Evolutionary conservation across 1,140 invertebrate species (phyloP).

Genomic region (Diorhabda elongata): DNA sequence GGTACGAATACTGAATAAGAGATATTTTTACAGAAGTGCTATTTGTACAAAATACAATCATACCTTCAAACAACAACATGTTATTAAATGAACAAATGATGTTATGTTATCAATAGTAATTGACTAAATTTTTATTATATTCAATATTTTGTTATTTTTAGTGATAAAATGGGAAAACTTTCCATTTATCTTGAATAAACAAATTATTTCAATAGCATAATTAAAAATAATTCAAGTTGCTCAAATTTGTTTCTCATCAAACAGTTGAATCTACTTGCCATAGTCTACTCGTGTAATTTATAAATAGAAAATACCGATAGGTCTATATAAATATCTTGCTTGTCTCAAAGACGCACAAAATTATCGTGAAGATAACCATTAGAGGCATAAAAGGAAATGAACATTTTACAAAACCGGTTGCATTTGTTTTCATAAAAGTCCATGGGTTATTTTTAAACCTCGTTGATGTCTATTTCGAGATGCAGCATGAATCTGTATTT

Average conservation of each 20-base stretch:
- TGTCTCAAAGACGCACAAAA: neutral
- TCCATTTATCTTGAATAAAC: too few species aligned
- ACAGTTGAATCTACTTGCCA: neutral
- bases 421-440: neutral
- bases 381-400: neutral
- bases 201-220: too few species aligned
- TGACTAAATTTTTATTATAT: too few species aligned
- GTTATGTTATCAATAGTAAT: too few species aligned
- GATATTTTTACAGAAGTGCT: too few species aligned
- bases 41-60: too few species aligned
- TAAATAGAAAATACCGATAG: neutral
- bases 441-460: conserved; percentile 1
- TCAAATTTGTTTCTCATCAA: neutral
- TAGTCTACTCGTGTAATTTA: neutral
- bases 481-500: neutral
- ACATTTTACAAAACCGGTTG: neutral
- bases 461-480: neutral
- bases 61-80: too few species aligned
- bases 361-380: neutral
- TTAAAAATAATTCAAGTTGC: too few species aligned
- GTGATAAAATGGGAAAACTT: too few species aligned
- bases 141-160: too few species aligned
- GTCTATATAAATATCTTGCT: neutral
- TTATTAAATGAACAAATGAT: too few species aligned
- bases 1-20: too few species aligned